Evolutionary conservation across 2,113 vertebrate species (phyloP).

Genomic region (Sander lucioperca): DNA sequence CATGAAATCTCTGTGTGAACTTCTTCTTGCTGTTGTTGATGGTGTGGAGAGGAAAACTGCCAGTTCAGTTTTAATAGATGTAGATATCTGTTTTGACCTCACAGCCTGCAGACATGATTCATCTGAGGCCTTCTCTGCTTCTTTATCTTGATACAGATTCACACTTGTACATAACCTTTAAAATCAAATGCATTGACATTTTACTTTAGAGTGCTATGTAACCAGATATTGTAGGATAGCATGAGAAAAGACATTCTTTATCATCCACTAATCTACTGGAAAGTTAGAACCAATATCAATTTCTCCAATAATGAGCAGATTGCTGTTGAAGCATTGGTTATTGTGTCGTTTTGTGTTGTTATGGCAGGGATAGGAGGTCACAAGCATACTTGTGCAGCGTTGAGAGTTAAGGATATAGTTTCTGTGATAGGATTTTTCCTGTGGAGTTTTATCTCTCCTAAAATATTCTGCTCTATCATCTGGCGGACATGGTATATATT

Average conservation of each 20-base stretch:
- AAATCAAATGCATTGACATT: background rate
- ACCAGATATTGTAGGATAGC: background rate
- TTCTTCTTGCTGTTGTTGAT: constrained; percentile 41
- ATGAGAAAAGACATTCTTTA: background rate
- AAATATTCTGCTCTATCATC: constrained; percentile 2
- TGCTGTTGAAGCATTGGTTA: background rate
- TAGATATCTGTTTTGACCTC: constrained; percentile 34
- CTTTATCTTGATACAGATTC: constrained; percentile 5
- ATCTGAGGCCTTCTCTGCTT: background rate
- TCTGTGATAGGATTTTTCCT: constrained; percentile 1
- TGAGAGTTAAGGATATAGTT: background rate
- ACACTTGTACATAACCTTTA: background rate
- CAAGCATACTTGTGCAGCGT: background rate
- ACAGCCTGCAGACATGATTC: constrained; percentile 23
- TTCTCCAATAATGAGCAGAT: background rate
- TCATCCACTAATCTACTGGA: background rate
- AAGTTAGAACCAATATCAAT: background rate
- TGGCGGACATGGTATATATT: background rate
- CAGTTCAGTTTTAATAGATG: constrained; percentile 26
- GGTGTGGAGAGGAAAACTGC: constrained; percentile 30
- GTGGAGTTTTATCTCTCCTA: background rate
- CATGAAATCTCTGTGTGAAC: constrained; percentile 60
- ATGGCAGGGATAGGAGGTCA: background rate
- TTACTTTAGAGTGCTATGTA: background rate
- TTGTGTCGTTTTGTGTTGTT: background rate